Conservation (phyloP, 2,797 vertebrate species). For the Chromobotia macracanthus region DNA sequence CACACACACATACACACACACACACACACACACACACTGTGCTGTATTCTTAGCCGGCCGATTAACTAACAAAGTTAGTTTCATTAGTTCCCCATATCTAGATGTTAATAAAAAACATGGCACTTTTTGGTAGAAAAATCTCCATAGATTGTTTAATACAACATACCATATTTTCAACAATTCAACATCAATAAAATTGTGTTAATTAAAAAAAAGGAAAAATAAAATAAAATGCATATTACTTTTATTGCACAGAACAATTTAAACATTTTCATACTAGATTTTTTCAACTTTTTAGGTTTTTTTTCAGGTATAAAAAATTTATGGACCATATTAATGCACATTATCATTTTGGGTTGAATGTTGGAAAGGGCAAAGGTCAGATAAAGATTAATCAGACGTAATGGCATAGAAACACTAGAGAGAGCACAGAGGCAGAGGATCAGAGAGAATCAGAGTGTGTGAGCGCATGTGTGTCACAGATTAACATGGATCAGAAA, state of each 20-base stretch:
- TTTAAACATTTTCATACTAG: conserved; percentile 80
- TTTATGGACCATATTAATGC: conserved; percentile 79
- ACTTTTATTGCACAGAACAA: conserved; percentile 88
- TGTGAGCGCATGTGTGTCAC: conserved; percentile 64
- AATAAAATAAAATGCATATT: conserved; percentile 84
- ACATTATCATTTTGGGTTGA: conserved; percentile 73
- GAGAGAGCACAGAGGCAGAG: conserved; percentile 73
- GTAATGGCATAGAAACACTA: conserved; percentile 63
- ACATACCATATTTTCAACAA: conserved; percentile 86
- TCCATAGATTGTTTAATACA: conserved; percentile 87
- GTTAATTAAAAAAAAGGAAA: conserved; percentile 74
- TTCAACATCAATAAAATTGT: conserved; percentile 84
- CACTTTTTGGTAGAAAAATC: conserved; percentile 68
- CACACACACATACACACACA: too few species aligned
- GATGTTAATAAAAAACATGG: conserved; percentile 33
- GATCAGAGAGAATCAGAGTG: conserved; percentile 79
- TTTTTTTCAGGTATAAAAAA: conserved; percentile 74
- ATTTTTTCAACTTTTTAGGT: conserved; percentile 66
- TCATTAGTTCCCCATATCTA: too few species aligned
- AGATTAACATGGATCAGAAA: conserved; percentile 74
- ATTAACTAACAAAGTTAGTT: too few species aligned
- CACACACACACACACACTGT: too few species aligned
- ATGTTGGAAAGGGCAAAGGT: conserved; percentile 68
- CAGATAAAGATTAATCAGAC: conserved; percentile 62
- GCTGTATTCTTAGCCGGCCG: too few species aligned